Evolutionary conservation across 2,113 vertebrate genomes (phyloP).

Genomic region (Bos javanicus): DNA sequence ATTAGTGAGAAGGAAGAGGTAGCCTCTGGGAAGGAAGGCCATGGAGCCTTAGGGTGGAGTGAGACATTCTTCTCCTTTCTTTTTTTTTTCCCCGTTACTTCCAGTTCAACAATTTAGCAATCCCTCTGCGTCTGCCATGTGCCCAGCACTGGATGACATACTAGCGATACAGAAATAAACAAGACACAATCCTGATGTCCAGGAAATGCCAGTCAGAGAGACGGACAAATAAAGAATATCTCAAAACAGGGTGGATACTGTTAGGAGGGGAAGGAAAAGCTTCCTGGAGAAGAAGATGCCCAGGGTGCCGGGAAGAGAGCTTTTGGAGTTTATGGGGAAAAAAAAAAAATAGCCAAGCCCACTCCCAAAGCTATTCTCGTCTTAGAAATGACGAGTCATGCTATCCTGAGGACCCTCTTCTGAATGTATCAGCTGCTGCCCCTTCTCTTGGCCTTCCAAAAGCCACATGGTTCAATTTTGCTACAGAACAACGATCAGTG

Average conservation of each 20-base stretch:
- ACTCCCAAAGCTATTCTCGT: background rate
- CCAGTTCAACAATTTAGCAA: background rate
- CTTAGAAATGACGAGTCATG: background rate
- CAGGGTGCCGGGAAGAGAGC: background rate
- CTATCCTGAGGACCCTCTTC: background rate
- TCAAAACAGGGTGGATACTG: rapidly evolving
- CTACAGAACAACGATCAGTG: background rate
- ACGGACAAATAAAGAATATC: background rate
- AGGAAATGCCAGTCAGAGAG: background rate
- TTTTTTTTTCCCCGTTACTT: background rate
- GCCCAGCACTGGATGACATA: background rate
- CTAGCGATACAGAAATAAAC: background rate
- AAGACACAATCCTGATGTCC: background rate
- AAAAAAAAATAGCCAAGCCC: background rate
- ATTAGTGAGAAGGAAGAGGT: background rate
- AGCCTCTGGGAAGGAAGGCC: rapidly evolving
- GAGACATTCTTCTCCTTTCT: background rate
- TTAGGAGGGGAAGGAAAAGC: background rate
- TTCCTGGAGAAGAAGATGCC: background rate
- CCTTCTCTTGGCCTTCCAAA: background rate
- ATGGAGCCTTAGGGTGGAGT: rapidly evolving
- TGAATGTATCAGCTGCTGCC: background rate
- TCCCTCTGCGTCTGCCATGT: background rate
- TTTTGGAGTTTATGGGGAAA: background rate
- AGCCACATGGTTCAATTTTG: background rate